Conservation (phyloP, 2,113 vertebrate species). For the Manacus vitellinus region DNA sequence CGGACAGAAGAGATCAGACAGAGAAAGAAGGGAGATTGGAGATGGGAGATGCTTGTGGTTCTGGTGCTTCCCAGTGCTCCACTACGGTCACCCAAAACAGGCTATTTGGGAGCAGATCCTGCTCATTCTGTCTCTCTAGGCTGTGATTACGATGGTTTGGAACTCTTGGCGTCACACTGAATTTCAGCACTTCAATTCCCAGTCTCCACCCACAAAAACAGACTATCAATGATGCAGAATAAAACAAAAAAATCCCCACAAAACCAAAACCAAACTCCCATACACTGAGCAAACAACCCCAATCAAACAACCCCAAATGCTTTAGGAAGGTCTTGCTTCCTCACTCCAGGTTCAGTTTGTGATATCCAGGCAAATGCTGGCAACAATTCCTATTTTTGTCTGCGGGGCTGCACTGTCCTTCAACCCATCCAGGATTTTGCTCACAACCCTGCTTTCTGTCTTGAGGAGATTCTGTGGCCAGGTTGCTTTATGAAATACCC, state of each 20-base stretch:
- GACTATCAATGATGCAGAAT: neutral
- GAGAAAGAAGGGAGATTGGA: neutral
- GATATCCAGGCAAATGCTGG: neutral
- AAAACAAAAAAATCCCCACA: neutral
- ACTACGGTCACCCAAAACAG: neutral
- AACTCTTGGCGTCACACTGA: neutral
- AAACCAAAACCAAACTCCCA: neutral
- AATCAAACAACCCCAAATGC: neutral
- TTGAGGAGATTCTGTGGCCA: neutral
- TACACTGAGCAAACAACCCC: neutral
- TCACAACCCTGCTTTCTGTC: neutral
- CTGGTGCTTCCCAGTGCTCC: neutral
- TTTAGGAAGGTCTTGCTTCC: neutral
- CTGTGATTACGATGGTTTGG: neutral
- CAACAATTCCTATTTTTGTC: neutral
- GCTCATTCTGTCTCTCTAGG: neutral
- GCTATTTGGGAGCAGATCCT: neutral
- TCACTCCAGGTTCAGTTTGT: neutral
- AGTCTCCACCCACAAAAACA: neutral
- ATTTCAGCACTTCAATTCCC: neutral
- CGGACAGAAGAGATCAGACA: neutral
- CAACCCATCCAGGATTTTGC: neutral
- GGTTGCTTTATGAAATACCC: neutral
- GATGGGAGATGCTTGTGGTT: neutral
- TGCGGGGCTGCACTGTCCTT: rapidly evolving